Percentiles rank a stretch among this genome's conserved stretches.
phyloP scores from a whole-genome alignment of 2,113 vertebrate genomes.

The Eolophus roseicapilla region DNA sequence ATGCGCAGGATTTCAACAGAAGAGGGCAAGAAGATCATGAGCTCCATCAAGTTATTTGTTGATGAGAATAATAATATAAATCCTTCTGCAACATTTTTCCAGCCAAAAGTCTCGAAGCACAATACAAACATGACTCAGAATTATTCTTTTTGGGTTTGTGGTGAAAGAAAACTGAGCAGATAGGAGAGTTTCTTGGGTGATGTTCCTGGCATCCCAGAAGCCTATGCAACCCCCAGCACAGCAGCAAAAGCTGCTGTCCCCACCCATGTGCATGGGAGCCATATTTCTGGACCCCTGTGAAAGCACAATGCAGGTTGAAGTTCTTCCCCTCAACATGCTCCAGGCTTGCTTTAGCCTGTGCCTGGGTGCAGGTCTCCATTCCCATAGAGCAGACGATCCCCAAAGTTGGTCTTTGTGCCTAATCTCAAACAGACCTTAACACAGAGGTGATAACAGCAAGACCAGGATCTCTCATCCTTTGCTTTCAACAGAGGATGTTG shows the following conservation, averaged over 20 bases:
- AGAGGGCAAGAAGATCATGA: background rate
- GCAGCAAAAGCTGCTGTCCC: background rate
- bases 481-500: background rate
- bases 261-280: fast-evolving
- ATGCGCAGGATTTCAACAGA: conserved; percentile 31
- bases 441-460: background rate
- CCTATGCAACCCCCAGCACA: background rate
- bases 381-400: background rate
- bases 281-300: fast-evolving
- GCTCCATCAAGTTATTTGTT: background rate
- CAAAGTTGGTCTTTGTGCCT: background rate
- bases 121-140: background rate
- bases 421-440: background rate
- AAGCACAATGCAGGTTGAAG: background rate
- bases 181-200: background rate
- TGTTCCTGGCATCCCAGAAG: background rate
- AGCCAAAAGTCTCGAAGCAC: background rate
- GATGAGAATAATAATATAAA: background rate
- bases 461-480: background rate
- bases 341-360: background rate
- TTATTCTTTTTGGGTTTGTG: background rate
- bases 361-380: background rate
- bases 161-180: background rate
- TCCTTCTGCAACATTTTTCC: background rate
- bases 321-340: background rate